Evolutionary conservation across 2,113 vertebrate species (phyloP).

Genomic region (Dipodomys spectabilis): DNA sequence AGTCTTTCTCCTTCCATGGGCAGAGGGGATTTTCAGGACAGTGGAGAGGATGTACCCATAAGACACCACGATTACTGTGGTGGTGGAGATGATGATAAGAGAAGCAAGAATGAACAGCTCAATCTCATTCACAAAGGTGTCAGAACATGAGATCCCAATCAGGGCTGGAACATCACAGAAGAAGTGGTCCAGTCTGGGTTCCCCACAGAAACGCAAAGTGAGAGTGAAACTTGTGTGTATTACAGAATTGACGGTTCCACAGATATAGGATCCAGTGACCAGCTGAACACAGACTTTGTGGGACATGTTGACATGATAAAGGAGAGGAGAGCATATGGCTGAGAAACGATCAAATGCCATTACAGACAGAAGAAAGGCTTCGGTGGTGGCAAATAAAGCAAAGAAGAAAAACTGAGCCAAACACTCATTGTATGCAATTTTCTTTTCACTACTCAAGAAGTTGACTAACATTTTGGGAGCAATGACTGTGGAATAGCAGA

Average conservation of each 20-base stretch:
- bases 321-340: constrained; percentile 80
- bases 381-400: constrained; percentile 80
- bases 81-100: constrained; percentile 76
- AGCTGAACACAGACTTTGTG: constrained; percentile 70
- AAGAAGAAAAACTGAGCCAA: constrained; percentile 83
- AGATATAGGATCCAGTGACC: constrained; percentile 79
- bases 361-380: constrained; percentile 80
- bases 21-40: constrained; percentile 77
- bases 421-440: constrained; percentile 78
- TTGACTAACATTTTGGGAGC: constrained; percentile 77
- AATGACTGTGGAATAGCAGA: constrained; percentile 83
- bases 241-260: constrained; percentile 79
- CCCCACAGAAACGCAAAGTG: constrained; percentile 78
- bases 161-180: constrained; percentile 83
- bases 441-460: constrained; percentile 71
- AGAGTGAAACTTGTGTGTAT: constrained; percentile 82
- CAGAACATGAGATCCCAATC: constrained; percentile 73
- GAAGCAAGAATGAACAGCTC: constrained; percentile 75
- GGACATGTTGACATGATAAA: constrained; percentile 75
- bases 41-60: constrained; percentile 79
- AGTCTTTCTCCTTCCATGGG: constrained; percentile 74
- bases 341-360: constrained; percentile 81
- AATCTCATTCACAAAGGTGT: constrained; percentile 68
- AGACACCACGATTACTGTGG: constrained; percentile 76
- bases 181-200: constrained; percentile 77